Evolutionary conservation across 2,113 vertebrate genomes (phyloP), one percentile per base, ranked within the genome.

Genomic region (Mystacornis crossleyi): DNA sequence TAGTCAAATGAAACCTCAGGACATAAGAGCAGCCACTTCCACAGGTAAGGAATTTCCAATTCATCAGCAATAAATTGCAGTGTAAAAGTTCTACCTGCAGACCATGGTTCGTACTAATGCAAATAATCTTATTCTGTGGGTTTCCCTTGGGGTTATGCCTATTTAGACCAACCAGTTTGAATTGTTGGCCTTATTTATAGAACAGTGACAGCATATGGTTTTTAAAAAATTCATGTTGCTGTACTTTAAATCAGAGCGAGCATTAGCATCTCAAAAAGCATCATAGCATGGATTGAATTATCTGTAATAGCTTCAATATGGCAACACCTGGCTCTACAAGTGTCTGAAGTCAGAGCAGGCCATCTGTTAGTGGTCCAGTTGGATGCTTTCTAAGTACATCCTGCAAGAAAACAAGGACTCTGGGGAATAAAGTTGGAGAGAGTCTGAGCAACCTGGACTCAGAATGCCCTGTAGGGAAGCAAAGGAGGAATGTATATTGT

Each of bases 261-360:
- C 69, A 92, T 95, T 93, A 93, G 51, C 82, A 95, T 94, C 90
- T 96, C 90, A 80, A 95, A 96, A 94, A 94, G 57, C 81, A 77
- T 65, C 58, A 45, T 86, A 71, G 62, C 82, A 65, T 36, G 61
- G 87, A 88, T 55, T 91, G 89, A 91, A 88, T 96, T 94, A 70
- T 86, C 86, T 91, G 53, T 90, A 97, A 96, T 95, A 74, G 74
- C 87, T 86, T 96, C 93, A 92, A 58, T 92, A 91, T 88, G 92
- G 81, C 57, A 96, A 88, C 87, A 95, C 92, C 89, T 96, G 80
- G 71, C 81, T 89, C 89, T 90, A 84, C 75, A 92, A 88, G 92
- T 95, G 85, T 90, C 86, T 96, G 74, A 82, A 97, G 84, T 84
- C 92, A 95, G 87, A 90, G 84, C 53, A 94, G 67, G 28, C 93